Evolutionary conservation across 2,888 invertebrate species (phyloP), one percentile per base, ranked within the genome.

Genomic region (Paralinhomoeus sp.): DNA sequence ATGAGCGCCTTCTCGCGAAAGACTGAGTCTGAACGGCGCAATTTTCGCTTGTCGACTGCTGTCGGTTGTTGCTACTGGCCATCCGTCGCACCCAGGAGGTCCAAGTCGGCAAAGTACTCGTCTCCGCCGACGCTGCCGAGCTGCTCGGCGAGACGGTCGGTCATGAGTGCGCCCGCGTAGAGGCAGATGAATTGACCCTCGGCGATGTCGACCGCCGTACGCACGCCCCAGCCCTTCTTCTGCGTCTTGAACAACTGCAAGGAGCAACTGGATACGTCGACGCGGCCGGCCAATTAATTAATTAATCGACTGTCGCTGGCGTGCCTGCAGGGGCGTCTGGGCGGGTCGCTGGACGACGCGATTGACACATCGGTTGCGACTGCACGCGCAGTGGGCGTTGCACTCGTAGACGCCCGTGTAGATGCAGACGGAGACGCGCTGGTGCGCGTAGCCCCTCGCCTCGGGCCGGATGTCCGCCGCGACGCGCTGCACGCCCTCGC

Each of bases 331-430:
- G 1, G 59, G 57, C 37, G 54, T 49, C 33, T 49, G 51, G 41
- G 97, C 67, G 0, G 85, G 83, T 63, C 85, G 78, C 58, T 99
- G 97, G 0, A 80, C 93, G 0, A 97, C 91, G 38, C 89, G 72
- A 61, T 97, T 97, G 15, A 80, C 63, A 61, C 97, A 97, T 3
- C 62, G 50, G 0, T 18, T 27, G 2, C 73, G 70, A 40, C 75
- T 75, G 63, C 93, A 93, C 63, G 78, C 78, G 63, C 89, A 89
- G 44, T 51, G 45, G 31, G 58, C 51, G 64, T 97, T 93, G 60
- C 97, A 97, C 64, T 97, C 93, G 60, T 84, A 97, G 48, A 97
- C 81, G 1, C 89, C 91, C 0, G 85, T 81, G 18, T 24, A 13
- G 2, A 48, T 40, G 21, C 44, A 43, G 0, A 78, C 74, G 1